A percentile compares a stretch with the other conserved stretches of the same genome.
These are phyloP conservation scores for Aselliscus stoliczkanus DNA, from an alignment of 2,797 vertebrate genomes.

Conservation along the genomic window DNA sequence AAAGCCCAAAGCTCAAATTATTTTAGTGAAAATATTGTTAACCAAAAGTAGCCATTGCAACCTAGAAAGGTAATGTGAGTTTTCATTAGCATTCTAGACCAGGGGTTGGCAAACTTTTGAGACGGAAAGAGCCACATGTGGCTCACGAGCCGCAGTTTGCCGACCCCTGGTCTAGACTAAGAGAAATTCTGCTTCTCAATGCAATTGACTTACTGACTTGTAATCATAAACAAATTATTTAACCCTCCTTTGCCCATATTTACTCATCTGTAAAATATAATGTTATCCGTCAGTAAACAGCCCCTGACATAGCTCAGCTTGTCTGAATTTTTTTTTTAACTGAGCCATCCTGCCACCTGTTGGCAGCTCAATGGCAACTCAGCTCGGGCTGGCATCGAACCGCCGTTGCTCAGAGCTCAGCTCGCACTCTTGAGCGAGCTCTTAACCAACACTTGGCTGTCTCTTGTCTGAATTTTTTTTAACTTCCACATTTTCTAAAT, in stretches of 20 bases:
- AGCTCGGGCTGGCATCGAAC: too few species aligned
- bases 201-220: background rate
- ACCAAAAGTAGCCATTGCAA: background rate
- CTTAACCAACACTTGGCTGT: too few species aligned
- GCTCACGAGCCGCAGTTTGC: too few species aligned
- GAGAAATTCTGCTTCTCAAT: background rate
- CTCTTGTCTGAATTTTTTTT: too few species aligned
- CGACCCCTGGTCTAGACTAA: background rate
- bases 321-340: background rate
- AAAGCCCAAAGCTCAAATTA: slow-evolving; percentile 75
- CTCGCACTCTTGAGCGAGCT: too few species aligned
- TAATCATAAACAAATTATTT: slow-evolving; percentile 26
- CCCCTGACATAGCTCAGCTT: background rate
- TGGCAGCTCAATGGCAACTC: too few species aligned
- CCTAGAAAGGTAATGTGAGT: background rate
- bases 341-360: too few species aligned
- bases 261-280: slow-evolving; percentile 32
- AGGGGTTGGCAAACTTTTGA: too few species aligned
- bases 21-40: background rate
- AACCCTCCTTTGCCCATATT: background rate
- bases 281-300: background rate
- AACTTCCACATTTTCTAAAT: background rate
- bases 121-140: too few species aligned
- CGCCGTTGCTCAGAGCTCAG: too few species aligned
- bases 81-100: background rate